These are phyloP conservation scores for Tanytarsus gracilentus DNA, from an alignment of 2,888 invertebrate species.

Conservation along the genomic window DNA sequence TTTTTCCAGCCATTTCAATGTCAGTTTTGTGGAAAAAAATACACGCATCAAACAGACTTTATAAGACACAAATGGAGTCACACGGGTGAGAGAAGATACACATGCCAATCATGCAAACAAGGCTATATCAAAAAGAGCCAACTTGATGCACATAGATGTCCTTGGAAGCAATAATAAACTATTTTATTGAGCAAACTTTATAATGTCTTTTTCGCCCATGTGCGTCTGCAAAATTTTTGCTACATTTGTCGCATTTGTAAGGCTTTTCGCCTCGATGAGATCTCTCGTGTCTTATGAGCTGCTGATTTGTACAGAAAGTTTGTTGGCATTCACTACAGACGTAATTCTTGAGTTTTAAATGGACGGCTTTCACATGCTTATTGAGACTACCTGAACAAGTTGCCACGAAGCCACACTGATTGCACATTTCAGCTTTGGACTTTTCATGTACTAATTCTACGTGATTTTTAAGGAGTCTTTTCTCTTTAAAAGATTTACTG, in stretches of 20 bases:
- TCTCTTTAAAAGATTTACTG: not conserved
- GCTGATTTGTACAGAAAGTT: not conserved
- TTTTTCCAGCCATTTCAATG: no score
- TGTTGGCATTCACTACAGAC: not conserved
- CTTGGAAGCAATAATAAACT: no score
- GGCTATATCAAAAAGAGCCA: no score
- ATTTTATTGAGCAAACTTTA: not conserved
- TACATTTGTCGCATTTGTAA: not conserved
- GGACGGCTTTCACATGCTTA: not conserved
- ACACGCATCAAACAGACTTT: no score
- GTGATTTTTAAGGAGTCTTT: not conserved
- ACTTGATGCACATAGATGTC: no score
- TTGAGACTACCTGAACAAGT: not conserved
- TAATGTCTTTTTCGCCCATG: not conserved
- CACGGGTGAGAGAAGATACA: no score
- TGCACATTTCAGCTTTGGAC: not conserved
- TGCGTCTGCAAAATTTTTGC: not conserved
- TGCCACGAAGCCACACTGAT: not conserved
- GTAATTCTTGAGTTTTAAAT: not conserved
- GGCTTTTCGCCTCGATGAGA: not conserved
- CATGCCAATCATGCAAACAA: no score
- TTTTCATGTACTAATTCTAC: not conserved
- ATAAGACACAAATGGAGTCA: no score
- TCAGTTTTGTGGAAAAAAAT: no score
- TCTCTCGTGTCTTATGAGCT: not conserved